Evolutionary conservation across 2,888 invertebrate genomes (phyloP).

Genomic region (Catocala fraxini): DNA sequence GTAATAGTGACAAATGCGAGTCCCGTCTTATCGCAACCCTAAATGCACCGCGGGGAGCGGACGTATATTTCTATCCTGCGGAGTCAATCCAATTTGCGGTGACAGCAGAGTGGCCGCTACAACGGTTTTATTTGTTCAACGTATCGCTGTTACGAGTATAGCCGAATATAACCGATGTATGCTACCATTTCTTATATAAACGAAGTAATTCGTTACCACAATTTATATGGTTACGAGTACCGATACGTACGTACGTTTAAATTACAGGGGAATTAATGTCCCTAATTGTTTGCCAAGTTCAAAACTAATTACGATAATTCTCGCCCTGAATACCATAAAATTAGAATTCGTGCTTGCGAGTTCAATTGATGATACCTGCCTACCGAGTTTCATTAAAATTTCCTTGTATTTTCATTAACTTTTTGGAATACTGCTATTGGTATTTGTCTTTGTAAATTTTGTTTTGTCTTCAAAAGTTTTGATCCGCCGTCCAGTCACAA

Average conservation of each 20-base stretch:
- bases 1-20: conserved; percentile 20
- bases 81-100: conserved; percentile 79
- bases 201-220: conserved; percentile 22
- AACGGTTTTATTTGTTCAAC: conserved; percentile 71
- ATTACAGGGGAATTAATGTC: conserved; percentile 36
- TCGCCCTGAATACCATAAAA: conserved; percentile 42
- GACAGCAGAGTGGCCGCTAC: conserved; percentile 68
- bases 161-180: conserved; percentile 56
- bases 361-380: conserved; percentile 37
- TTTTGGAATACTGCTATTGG: conserved; percentile 35
- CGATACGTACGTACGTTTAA: conserved; percentile 24
- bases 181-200: conserved; percentile 27
- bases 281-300: conserved; percentile 38
- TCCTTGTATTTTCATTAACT: conserved; percentile 40
- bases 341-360: conserved; percentile 44
- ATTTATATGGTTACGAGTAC: conserved; percentile 12
- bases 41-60: conserved; percentile 59
- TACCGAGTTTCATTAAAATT: conserved; percentile 38
- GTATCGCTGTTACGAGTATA: conserved; percentile 55
- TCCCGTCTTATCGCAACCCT: conserved; percentile 36
- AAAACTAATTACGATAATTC: conserved; percentile 46
- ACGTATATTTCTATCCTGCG: conserved; percentile 65
- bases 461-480: conserved; percentile 35
- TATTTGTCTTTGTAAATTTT: conserved; percentile 37
- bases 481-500: conserved; percentile 5